phyloP scores from a whole-genome alignment of 2,797 vertebrate species.

The Scleropages formosus region DNA sequence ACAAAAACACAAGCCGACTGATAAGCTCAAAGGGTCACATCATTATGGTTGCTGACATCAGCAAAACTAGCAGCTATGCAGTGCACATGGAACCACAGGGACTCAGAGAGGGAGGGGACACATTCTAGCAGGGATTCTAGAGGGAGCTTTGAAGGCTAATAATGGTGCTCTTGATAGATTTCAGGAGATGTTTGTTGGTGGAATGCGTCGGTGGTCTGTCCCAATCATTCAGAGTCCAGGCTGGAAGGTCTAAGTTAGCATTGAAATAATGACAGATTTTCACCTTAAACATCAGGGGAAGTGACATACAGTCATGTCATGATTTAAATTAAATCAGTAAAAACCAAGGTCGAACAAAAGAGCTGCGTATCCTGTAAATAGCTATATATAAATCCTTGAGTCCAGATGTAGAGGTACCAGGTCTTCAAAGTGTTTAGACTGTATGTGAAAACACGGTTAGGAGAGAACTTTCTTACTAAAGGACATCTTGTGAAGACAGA shows the following conservation, averaged over 20 bases:
- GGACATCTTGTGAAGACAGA: no score
- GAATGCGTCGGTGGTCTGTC: conserved; percentile 30
- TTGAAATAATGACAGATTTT: not conserved
- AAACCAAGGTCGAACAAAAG: not conserved
- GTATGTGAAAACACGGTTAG: not conserved
- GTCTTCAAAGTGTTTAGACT: not conserved
- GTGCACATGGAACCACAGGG: conserved; percentile 9
- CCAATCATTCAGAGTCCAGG: not conserved
- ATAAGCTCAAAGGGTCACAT: conserved; percentile 16
- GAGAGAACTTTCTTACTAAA: conserved; percentile 44
- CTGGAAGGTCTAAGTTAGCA: not conserved
- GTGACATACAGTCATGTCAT: conserved; percentile 6
- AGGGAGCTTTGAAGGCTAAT: conserved; percentile 37
- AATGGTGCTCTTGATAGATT: conserved; percentile 43
- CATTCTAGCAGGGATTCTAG: conserved; percentile 38
- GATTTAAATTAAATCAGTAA: not conserved
- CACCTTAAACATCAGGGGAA: no score
- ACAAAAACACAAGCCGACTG: conserved; percentile 36
- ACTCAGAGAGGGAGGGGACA: conserved; percentile 40
- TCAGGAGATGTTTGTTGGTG: conserved; percentile 19
- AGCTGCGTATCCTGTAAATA: not conserved
- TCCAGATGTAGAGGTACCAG: not conserved
- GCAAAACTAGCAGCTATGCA: not conserved
- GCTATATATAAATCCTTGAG: conserved; percentile 20
- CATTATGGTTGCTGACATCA: conserved; percentile 17